phyloP scores from a whole-genome alignment of 2,113 vertebrate species.

The Pseudorectes ferrugineus region DNA sequence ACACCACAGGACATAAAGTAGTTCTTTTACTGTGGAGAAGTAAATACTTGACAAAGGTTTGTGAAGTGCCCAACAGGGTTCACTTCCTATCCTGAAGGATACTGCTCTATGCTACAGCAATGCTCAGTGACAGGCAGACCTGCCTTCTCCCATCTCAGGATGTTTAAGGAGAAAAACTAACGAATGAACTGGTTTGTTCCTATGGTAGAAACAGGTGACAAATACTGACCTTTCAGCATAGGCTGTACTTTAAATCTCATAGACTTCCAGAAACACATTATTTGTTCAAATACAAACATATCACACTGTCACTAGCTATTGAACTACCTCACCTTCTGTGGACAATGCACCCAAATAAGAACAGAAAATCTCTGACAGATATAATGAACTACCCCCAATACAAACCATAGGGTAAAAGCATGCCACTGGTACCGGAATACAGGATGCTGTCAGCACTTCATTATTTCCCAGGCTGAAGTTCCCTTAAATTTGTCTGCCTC shows the following conservation, averaged over 20 bases:
- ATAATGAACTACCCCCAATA: neutral
- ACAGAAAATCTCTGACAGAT: neutral
- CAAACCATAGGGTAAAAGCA: neutral
- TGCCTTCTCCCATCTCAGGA: neutral
- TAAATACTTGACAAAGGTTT: neutral
- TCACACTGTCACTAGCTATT: neutral
- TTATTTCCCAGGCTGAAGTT: neutral
- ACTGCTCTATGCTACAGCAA: neutral
- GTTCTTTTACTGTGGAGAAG: neutral
- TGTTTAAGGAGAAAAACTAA: neutral
- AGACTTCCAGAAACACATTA: neutral
- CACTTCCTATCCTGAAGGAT: neutral
- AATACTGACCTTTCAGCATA: neutral
- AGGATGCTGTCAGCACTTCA: neutral
- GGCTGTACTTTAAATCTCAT: neutral
- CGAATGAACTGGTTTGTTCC: neutral
- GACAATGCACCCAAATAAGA: neutral
- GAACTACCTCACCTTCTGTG: neutral
- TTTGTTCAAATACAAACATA: neutral
- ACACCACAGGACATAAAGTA: neutral
- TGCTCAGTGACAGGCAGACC: neutral
- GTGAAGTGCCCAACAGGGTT: neutral
- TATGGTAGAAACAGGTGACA: neutral
- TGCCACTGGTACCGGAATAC: accelerated
- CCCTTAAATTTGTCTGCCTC: neutral